phyloP scores from a whole-genome alignment of 2,797 vertebrate species.

The Hoplostethus atlanticus region DNA sequence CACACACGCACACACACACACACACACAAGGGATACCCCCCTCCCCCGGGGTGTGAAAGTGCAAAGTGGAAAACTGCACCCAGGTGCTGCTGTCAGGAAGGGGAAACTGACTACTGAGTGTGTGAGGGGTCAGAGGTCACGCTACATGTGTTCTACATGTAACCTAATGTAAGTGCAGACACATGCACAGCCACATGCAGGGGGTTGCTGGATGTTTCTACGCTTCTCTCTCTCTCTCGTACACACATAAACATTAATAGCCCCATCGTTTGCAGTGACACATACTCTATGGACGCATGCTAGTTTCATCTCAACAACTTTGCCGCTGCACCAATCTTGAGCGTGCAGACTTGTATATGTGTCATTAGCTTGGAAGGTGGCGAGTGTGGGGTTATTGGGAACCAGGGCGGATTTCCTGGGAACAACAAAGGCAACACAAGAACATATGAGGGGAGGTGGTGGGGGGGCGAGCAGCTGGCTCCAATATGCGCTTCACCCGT shows the following conservation, averaged over 20 bases:
- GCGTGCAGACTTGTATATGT: neutral
- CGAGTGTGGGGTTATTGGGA: slow-evolving; percentile 8
- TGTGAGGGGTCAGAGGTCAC: slow-evolving; percentile 59
- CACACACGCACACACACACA: slow-evolving; percentile 8
- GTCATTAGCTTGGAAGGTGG: slow-evolving; percentile 40
- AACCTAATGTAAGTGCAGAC: slow-evolving; percentile 42
- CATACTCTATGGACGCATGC: neutral
- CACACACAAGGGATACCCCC: slow-evolving; percentile 22
- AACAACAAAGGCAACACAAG: slow-evolving; percentile 47
- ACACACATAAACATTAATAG: slow-evolving; percentile 16
- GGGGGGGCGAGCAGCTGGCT: slow-evolving; percentile 66
- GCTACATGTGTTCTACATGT: slow-evolving; percentile 52
- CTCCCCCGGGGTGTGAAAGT: slow-evolving; percentile 30
- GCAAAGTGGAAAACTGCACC: slow-evolving; percentile 73
- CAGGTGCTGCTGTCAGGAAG: slow-evolving; percentile 68
- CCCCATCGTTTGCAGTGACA: neutral
- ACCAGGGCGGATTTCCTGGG: slow-evolving; percentile 47
- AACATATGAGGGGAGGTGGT: slow-evolving; percentile 35
- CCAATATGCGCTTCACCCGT: slow-evolving; percentile 70
- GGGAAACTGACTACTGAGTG: slow-evolving; percentile 65
- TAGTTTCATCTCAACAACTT: neutral
- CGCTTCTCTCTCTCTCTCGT: slow-evolving; percentile 4
- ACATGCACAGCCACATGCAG: slow-evolving; percentile 16
- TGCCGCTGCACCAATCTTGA: neutral
- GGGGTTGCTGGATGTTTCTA: neutral